Conservation (phyloP, 2,113 vertebrate genomes). For the Sylvietta virens region DNA sequence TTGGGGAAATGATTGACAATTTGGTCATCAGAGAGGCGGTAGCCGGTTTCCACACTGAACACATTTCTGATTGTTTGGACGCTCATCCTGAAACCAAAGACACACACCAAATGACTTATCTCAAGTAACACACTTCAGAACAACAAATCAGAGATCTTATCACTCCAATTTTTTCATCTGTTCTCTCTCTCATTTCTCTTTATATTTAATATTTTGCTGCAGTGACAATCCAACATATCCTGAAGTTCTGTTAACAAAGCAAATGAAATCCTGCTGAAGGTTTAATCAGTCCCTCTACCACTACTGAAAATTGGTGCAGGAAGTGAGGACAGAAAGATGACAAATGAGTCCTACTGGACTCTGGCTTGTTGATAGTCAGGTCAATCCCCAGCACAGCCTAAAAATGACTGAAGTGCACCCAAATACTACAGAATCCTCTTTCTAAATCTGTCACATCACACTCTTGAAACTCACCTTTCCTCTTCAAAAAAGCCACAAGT, state of each 20-base stretch:
- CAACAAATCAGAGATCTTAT: background rate
- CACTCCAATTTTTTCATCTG: background rate
- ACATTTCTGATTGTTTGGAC: constrained; percentile 95
- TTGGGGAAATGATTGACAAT: constrained; percentile 98
- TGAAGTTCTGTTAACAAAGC: background rate
- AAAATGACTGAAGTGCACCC: background rate
- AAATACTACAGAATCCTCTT: background rate
- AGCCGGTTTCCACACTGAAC: constrained; percentile 96
- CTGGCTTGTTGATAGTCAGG: background rate
- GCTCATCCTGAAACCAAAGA: constrained; percentile 85
- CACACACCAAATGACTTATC: background rate
- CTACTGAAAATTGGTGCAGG: background rate
- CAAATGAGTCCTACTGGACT: background rate
- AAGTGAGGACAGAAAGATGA: background rate
- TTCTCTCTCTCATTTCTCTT: background rate
- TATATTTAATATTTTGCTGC: background rate
- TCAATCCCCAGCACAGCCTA: background rate
- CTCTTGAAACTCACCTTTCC: background rate
- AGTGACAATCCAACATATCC: background rate
- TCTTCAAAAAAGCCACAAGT: background rate
- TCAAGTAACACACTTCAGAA: background rate
- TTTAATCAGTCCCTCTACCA: background rate
- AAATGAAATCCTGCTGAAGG: background rate
- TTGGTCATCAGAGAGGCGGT: constrained; percentile 94
- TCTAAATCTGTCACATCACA: background rate